Base-by-base conservation (phyloP, 2,888 invertebrate genomes). In the Macrophya alboannulata region DNA sequence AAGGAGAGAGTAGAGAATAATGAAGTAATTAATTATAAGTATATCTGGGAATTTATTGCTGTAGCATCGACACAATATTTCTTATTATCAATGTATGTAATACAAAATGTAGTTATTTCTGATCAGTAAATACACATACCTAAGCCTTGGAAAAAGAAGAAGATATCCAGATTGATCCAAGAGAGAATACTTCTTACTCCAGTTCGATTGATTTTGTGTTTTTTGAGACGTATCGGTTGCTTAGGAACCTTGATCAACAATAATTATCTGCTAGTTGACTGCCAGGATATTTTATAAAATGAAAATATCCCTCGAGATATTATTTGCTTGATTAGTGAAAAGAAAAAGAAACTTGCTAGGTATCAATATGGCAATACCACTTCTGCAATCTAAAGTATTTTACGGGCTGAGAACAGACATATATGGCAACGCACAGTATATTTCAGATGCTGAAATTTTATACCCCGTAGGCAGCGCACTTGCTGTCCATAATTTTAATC, bases 381-480 rank as follows among this genome's bases (percentile, higher is more conserved):
- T 94, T 89, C 93, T 96, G 86, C 95, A 95, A 87, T 95, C 96
- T 0, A 94, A 95, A 84, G 94, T 95, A 88, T 95, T 96, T 90
- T 95, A 96, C 88, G 97, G 97, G 4, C 93, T 97, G 37, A 95
- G 95, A 84, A 96, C 96, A 21, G 95, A 95, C 87, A 95, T 96
- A 86, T 94, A 95, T 89, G 96, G 96, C 85, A 97, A 97, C 92
- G 96, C 96, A 8, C 96, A 97, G 91, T 97, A 96, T 90, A 94
- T 97, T 85, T 95, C 95, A 31, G 97, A 97, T 90, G 95, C 96
- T 43, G 97, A 97, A 91, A 95, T 98, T 62, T 94, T 97, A 79
- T 98, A 98, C 93, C 97, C 97, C 0, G 97, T 97, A 48, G 98
- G 97, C 83, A 96, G 96, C 82, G 96, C 97, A 0, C 94, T 98